Conservation (phyloP, 2,888 invertebrate species). For the Phania funesta region DNA sequence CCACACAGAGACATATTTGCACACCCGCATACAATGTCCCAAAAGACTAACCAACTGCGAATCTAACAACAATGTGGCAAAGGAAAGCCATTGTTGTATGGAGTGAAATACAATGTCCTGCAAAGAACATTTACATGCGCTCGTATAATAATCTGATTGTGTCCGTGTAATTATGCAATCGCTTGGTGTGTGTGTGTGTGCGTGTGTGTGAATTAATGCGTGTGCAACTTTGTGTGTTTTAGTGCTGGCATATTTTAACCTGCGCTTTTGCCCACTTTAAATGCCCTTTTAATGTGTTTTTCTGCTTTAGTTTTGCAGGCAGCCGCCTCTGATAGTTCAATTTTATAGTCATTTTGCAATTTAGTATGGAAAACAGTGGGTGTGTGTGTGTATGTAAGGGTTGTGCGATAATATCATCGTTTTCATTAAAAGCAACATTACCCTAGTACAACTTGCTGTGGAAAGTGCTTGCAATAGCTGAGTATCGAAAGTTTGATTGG, state of each 20-base stretch:
- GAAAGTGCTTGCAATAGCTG: too few species aligned
- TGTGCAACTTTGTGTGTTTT: conserved; percentile 33
- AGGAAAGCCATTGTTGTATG: conserved; percentile 29
- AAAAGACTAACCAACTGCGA: conserved; percentile 47
- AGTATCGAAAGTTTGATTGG: too few species aligned
- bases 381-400: neutral
- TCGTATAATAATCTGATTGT: conserved; percentile 20
- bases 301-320: neutral
- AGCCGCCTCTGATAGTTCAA: conserved; percentile 20
- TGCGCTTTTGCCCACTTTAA: conserved; percentile 12
- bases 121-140: neutral
- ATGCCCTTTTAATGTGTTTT: conserved; percentile 38
- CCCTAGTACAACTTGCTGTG: too few species aligned
- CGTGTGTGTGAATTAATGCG: neutral
- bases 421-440: conserved; percentile 2
- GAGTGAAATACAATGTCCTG: conserved; percentile 29
- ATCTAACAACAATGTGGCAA: conserved; percentile 39
- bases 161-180: conserved; percentile 1
- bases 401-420: conserved; percentile 30
- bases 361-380: neutral
- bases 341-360: conserved; percentile 35
- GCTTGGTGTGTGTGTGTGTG: neutral
- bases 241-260: conserved; percentile 26
- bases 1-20: neutral
- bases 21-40: neutral